Conservation (phyloP, 2,888 invertebrate species). For the Unio pictorum region DNA sequence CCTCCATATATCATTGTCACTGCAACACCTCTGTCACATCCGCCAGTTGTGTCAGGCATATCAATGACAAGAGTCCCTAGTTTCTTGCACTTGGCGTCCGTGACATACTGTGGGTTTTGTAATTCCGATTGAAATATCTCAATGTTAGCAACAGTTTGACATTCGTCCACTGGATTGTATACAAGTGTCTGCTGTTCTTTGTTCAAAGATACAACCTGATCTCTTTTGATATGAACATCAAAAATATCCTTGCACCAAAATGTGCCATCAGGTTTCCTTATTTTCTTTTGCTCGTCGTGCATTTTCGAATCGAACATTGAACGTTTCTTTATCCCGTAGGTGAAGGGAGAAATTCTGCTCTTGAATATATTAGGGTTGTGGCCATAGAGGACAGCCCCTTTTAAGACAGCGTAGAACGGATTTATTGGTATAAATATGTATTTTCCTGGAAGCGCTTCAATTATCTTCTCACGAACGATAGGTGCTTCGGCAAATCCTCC, state of each 20-base stretch:
- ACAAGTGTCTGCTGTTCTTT: slow-evolving; percentile 2
- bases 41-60: slow-evolving; percentile 27
- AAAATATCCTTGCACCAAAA: slow-evolving; percentile 16
- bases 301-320: slow-evolving; percentile 5
- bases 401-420: slow-evolving; percentile 22
- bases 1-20: slow-evolving; percentile 38
- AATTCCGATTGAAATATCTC: slow-evolving; percentile 14
- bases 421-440: slow-evolving; percentile 20
- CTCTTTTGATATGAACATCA: slow-evolving; percentile 15
- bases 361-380: slow-evolving; percentile 21
- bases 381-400: slow-evolving; percentile 26
- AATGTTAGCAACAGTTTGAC: slow-evolving; percentile 14
- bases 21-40: slow-evolving; percentile 10
- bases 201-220: slow-evolving; percentile 7
- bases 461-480: slow-evolving; percentile 17
- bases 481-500: slow-evolving; percentile 30
- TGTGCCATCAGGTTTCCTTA: slow-evolving; percentile 4
- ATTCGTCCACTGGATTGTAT: slow-evolving; percentile 9
- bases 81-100: slow-evolving; percentile 17
- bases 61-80: slow-evolving; percentile 27
- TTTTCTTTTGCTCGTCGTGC: slow-evolving; percentile 13
- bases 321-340: slow-evolving; percentile 13
- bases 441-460: slow-evolving; percentile 6
- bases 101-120: slow-evolving; percentile 20
- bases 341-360: slow-evolving; percentile 21